Conservation (phyloP, 2,888 invertebrate genomes). For the Tridacna crocea region DNA sequence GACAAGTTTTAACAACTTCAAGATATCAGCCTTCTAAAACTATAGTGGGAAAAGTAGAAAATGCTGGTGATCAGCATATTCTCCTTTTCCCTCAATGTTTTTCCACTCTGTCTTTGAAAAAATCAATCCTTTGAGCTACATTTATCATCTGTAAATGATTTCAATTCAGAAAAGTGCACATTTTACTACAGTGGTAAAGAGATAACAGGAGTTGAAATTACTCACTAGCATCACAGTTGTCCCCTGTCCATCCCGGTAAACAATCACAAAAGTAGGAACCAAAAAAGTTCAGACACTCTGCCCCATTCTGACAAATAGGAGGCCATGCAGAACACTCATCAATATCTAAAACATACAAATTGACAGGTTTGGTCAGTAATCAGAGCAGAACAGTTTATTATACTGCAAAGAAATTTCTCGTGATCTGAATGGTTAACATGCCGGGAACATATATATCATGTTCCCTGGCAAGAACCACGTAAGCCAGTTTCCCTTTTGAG, state of each 20-base stretch:
- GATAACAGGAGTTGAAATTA: background rate
- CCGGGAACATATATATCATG: no score
- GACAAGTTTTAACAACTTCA: no score
- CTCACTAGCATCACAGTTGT: constrained; percentile 28
- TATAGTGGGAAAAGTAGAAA: background rate
- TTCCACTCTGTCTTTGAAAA: background rate
- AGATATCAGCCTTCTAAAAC: background rate
- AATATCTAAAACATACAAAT: constrained; percentile 20
- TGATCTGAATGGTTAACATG: no score
- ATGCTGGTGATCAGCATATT: background rate
- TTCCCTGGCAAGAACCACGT: no score
- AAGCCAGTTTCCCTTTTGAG: no score
- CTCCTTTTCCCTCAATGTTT: background rate
- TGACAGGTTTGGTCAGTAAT: no score
- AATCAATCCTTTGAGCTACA: no score
- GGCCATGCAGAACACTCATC: constrained; percentile 36
- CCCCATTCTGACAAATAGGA: constrained; percentile 30
- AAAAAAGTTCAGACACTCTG: constrained; percentile 36
- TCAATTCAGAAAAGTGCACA: no score
- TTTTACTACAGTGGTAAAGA: no score
- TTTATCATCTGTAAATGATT: no score
- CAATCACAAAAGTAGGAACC: constrained; percentile 40
- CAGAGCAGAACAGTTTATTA: no score
- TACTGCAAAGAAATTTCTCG: no score
- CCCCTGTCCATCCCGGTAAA: constrained; percentile 25